A percentile compares a stretch with the other conserved stretches of the same genome.
Conservation (phyloP, 2,888 invertebrate species). For the Notocelia uddmanniana region DNA sequence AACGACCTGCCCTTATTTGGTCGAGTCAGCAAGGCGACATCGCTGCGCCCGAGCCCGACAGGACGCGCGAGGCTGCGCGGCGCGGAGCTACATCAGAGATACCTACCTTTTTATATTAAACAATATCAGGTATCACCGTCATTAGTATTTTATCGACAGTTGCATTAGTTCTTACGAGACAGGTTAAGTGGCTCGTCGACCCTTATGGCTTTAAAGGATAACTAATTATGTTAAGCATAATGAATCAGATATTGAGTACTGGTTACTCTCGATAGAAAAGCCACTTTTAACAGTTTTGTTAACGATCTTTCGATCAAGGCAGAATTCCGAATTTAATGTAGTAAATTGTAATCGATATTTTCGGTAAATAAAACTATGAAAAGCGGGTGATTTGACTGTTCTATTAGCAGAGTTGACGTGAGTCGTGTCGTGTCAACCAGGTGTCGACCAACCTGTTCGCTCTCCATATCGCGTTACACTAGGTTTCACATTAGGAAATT, state of each 20-base stretch:
- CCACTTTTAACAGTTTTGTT: conserved; percentile 38
- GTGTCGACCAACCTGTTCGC: conserved; percentile 76
- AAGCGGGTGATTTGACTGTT: conserved; percentile 54
- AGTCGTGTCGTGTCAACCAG: conserved; percentile 63
- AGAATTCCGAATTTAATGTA: conserved; percentile 18
- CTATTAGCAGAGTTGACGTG: conserved; percentile 74
- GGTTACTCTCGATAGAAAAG: conserved; percentile 42
- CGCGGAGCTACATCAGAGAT: conserved; percentile 39
- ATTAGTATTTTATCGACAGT: conserved; percentile 35
- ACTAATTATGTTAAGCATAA: conserved; percentile 29
- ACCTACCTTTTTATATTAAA: conserved; percentile 43
- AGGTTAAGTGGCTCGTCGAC: conserved; percentile 31
- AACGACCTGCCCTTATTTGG: conserved; percentile 47
- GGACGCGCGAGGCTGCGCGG: conserved; percentile 44
- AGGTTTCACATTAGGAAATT: conserved; percentile 85
- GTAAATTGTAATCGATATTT: conserved; percentile 61
- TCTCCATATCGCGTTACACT: conserved; percentile 77
- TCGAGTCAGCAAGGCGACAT: conserved; percentile 44
- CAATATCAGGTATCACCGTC: conserved; percentile 45
- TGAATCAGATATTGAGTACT: conserved; percentile 16
- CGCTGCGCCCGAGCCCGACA: conserved; percentile 16
- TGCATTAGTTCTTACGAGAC: conserved; percentile 36
- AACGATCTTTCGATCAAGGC: conserved; percentile 19
- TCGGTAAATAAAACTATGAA: conserved; percentile 51
- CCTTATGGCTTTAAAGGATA: conserved; percentile 30